These are phyloP conservation scores for Limanda limanda DNA, from an alignment of 2,113 vertebrate genomes.

Conservation along the genomic window DNA sequence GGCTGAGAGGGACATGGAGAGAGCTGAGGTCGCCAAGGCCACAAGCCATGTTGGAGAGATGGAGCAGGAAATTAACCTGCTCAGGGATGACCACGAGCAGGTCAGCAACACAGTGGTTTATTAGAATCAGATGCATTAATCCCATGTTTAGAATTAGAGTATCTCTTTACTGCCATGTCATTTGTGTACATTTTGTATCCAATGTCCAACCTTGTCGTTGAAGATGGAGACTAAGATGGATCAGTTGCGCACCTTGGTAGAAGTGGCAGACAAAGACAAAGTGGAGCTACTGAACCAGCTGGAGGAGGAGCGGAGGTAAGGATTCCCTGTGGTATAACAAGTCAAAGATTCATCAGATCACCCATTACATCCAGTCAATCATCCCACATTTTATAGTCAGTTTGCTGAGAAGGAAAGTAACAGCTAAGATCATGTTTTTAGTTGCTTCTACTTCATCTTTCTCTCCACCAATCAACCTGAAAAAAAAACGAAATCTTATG, in stretches of 20 bases:
- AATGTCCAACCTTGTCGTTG: conserved; percentile 69
- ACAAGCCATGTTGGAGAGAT: conserved; percentile 95
- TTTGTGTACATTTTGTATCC: background rate
- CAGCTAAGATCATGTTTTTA: background rate
- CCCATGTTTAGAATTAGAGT: background rate
- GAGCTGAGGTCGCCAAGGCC: conserved; percentile 96
- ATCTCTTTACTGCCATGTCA: background rate
- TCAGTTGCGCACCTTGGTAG: conserved; percentile 93
- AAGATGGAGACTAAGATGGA: conserved; percentile 98
- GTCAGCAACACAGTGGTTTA: conserved; percentile 73
- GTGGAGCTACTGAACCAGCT: conserved; percentile 96
- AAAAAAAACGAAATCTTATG: background rate
- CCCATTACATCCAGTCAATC: background rate
- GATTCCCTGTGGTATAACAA: conserved; percentile 4
- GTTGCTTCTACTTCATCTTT: conserved; percentile 4
- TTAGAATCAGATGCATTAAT: background rate
- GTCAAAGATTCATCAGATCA: background rate
- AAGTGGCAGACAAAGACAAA: conserved; percentile 96
- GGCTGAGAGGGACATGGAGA: conserved; percentile 95
- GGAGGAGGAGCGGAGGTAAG: conserved; percentile 96
- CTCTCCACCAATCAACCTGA: background rate
- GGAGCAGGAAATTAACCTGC: conserved; percentile 90
- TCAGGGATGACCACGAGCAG: conserved; percentile 95
- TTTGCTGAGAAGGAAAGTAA: background rate
- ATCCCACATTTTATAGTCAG: background rate